Base-by-base conservation (phyloP, 2,797 vertebrate genomes). In the Darevskia nairensis region DNA sequence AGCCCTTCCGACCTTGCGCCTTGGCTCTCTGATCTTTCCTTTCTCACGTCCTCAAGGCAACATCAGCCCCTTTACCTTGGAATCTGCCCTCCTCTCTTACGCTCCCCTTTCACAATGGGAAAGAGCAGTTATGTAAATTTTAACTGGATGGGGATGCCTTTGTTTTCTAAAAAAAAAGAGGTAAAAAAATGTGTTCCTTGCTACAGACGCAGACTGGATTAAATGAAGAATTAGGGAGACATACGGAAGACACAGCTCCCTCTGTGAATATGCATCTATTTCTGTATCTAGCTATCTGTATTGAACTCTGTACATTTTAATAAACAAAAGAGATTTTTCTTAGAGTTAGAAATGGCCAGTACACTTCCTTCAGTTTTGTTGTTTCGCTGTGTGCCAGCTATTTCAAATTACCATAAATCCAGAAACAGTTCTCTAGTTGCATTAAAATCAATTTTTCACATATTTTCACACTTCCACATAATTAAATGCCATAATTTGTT, bases 381-480 rank as follows among this genome's bases (percentile, higher is more conserved):
- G 29, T 89, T 89, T 77, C 61, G 44, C 4, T 50, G 25, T 13
- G 32, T 69, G n/a, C 79, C 50, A 69, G 46, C 80, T 8, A 0
- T 88, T 89, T 82, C 39, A 88, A 91, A 88, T 79, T 59, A 55
- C 77, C 25, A n/a, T 55, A 3, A 61, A 5, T 5, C 0, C 1
- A 83, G 64, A 79, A 59, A 79, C 19, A 71, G 32, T 46, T 41
- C 35, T n/a, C 61, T 59, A 69, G 46, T 71, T 71, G 64, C 82
- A 32, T 84, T 84, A 82, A 84, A 83, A 88, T 55, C 10, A 50
- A 41, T 75, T 75, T 85, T 85, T 59, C 72, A 82, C 71, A 32
- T 87, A 8, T 86, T 89, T 85, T 32, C 88, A 88, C 80, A 91
- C 89, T 84, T 89, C 89, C 80, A 80, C 46, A 55, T 32, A 0